Evolutionary conservation across 1,140 invertebrate genomes (phyloP).

Genomic region (Drosophila funebris): DNA sequence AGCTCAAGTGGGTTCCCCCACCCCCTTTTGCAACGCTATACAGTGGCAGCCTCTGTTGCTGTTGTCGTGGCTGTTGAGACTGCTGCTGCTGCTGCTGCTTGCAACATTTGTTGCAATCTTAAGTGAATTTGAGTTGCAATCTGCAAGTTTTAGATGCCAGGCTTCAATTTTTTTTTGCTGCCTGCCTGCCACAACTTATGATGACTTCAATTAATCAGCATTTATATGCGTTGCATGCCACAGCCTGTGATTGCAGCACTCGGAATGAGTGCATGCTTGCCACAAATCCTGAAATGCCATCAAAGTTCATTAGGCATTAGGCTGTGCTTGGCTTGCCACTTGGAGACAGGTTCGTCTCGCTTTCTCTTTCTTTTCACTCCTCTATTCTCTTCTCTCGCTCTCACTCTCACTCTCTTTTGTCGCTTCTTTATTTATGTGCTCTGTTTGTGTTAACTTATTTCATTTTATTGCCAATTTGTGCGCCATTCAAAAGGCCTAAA

Average conservation of each 20-base stretch:
- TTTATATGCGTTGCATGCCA: slow-evolving; percentile 60
- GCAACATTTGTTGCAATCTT: slow-evolving; percentile 66
- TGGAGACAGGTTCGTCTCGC: background rate
- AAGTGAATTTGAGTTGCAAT: slow-evolving; percentile 80
- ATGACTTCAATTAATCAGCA: slow-evolving; percentile 81
- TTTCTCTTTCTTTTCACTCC: background rate
- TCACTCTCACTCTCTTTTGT: background rate
- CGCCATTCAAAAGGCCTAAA: slow-evolving; percentile 50
- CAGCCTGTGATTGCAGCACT: background rate
- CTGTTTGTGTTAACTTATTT: slow-evolving; percentile 30
- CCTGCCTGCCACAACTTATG: slow-evolving; percentile 66
- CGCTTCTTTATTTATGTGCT: too few species aligned
- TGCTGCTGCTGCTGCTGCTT: background rate
- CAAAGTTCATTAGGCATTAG: background rate
- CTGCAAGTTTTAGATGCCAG: slow-evolving; percentile 44
- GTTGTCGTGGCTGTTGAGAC: background rate
- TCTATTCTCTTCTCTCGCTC: background rate
- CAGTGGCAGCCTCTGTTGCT: slow-evolving; percentile 45
- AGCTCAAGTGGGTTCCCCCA: slow-evolving; percentile 43
- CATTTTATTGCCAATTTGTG: slow-evolving; percentile 66
- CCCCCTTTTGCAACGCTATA: slow-evolving; percentile 12
- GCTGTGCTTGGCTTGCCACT: background rate
- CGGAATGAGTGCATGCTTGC: slow-evolving; percentile 3
- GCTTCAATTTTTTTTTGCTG: slow-evolving; percentile 45
- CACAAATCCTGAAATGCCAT: background rate